Conservation (phyloP, 2,113 vertebrate genomes). For the Oryzias melastigma region DNA sequence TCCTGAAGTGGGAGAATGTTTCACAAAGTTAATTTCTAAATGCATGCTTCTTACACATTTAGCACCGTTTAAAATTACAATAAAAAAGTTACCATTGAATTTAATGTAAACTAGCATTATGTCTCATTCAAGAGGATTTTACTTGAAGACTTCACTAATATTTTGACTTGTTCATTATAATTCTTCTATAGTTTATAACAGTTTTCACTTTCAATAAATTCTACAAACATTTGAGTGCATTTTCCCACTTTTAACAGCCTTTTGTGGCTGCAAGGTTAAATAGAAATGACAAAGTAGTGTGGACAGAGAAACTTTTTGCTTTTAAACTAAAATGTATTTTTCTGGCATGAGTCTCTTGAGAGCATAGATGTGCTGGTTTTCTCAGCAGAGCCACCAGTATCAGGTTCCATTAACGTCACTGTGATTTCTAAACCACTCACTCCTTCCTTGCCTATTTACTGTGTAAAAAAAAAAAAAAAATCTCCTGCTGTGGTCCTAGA, state of each 20-base stretch:
- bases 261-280: slow-evolving; percentile 1
- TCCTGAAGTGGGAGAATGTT: no score
- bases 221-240: neutral
- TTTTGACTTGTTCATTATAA: neutral
- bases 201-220: neutral
- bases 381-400: slow-evolving; percentile 15
- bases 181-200: neutral
- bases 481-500: slow-evolving; percentile 16
- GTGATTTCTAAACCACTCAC: slow-evolving; percentile 38
- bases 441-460: slow-evolving; percentile 21
- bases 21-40: no score
- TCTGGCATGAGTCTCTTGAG: slow-evolving; percentile 34
- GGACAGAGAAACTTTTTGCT: slow-evolving; percentile 42
- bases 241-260: slow-evolving; percentile 6
- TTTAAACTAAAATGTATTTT: slow-evolving; percentile 41
- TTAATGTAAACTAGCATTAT: no score
- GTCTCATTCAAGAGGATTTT: no score
- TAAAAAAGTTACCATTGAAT: no score
- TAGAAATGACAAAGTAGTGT: slow-evolving; percentile 20
- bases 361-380: slow-evolving; percentile 22
- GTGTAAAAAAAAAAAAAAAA: slow-evolving; percentile 23
- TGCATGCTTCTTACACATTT: no score
- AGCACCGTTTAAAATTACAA: no score
- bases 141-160: no score
- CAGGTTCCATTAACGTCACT: slow-evolving; percentile 49